Conservation (phyloP, 2,888 invertebrate species). For the Orchestes rusci region DNA sequence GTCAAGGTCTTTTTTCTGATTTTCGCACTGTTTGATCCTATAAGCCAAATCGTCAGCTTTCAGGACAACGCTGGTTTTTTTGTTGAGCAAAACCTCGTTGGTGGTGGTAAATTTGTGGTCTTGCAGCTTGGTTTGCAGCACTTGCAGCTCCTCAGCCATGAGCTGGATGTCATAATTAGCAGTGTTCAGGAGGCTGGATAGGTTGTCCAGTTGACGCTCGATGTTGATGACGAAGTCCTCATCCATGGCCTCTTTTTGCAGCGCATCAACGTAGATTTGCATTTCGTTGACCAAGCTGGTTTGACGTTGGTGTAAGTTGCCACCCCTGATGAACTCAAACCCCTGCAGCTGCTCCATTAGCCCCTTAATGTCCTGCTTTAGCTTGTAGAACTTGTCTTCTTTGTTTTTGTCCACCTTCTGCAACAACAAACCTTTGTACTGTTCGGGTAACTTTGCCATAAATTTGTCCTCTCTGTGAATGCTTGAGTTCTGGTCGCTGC, state of each 20-base stretch:
- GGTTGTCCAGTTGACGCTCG: constrained; percentile 16
- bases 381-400: constrained; percentile 23
- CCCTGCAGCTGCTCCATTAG: constrained; percentile 25
- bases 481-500: too few relatives aligned
- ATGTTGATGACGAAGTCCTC: constrained; percentile 24
- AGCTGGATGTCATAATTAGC: constrained; percentile 4
- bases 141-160: constrained; percentile 16
- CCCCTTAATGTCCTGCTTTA: constrained; percentile 24
- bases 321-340: constrained; percentile 25
- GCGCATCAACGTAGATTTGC: constrained; percentile 24
- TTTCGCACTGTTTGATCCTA: constrained; percentile 17
- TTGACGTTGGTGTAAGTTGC: constrained; percentile 24
- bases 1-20: constrained; percentile 9
- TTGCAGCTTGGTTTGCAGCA: constrained; percentile 15
- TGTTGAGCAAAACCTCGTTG: constrained; percentile 15
- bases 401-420: constrained; percentile 22
- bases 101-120: constrained; percentile 8
- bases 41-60: constrained; percentile 17
- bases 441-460: too few relatives aligned
- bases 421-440: too few relatives aligned
- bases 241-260: constrained; percentile 28
- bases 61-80: constrained; percentile 22
- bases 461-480: too few relatives aligned
- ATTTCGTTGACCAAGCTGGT: constrained; percentile 26
- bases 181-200: constrained; percentile 5